Evolutionary conservation across 2,113 vertebrate species (phyloP), one percentile per base, ranked within the genome.

Genomic region (Sprattus sprattus): DNA sequence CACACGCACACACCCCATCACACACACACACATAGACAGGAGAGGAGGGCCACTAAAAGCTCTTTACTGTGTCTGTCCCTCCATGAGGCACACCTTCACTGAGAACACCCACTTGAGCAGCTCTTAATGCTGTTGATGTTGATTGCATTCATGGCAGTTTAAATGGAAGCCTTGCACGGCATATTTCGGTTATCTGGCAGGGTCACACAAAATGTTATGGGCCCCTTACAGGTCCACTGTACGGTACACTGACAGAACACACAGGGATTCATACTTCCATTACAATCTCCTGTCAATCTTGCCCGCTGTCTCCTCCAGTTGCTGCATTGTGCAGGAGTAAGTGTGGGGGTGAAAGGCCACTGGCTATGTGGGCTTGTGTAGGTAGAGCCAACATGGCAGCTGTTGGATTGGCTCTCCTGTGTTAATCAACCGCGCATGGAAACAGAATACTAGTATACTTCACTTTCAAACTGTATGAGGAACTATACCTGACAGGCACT

Each of bases 211-310:
- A 57, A 20, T 57, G 18, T 20, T 22, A 20, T 57, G 20, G 54
- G 54, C 54, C 20, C 39, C 39, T 39, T 39, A 39, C 39, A 39
- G 39, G 39, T 1, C 39, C 39, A 39, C 39, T 39, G 39, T 39
- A 2, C 39, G 39, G 39, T 39, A 39, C 39, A 39, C 47, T 49
- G 71, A 39, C 71, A 4, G 32, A 6, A 11, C 32, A 4, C 71
- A 78, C 28, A 44, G n/a, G 71, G 28, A 78, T 78, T 78, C 39
- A 78, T 78, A 78, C 39, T 78, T 78, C 32, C 39, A 39, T 78
- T 39, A 39, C 71, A 32, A 44, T 39, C 28, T 32, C 71, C 71
- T 4, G 32, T 78, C 32, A 9, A 39, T 16, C 71, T 78, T 13
- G 28, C 20, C 71, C 15, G 32, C 71, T 78, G 71, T 78, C 71